Conservation (phyloP, 1,140 invertebrate species). For the Bombus vancouverensis region DNA sequence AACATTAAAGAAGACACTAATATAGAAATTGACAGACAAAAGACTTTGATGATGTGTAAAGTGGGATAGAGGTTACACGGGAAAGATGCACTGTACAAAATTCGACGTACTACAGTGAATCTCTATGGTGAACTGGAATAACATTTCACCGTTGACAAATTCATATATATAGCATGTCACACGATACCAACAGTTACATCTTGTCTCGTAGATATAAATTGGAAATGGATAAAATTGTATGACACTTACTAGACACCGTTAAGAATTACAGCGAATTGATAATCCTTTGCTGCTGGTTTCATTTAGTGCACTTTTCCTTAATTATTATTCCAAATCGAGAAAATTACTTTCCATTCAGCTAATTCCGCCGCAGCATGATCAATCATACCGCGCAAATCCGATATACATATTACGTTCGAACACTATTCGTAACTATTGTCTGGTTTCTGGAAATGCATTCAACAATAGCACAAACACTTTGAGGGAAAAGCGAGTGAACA, state of each 20-base stretch:
- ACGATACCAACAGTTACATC: neutral
- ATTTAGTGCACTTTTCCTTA: constrained; percentile 35
- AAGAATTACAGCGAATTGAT: constrained; percentile 41
- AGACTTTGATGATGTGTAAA: neutral
- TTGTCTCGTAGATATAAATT: neutral
- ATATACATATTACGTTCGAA: neutral
- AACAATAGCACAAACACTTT: constrained; percentile 23
- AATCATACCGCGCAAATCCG: constrained; percentile 46
- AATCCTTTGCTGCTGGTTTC: constrained; percentile 30
- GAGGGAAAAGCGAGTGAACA: neutral
- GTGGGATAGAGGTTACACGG: neutral
- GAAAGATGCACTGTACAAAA: constrained; percentile 14
- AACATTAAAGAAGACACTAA: neutral
- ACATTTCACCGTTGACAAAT: neutral
- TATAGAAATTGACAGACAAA: neutral
- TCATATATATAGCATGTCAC: neutral
- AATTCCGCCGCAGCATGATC: constrained; percentile 53
- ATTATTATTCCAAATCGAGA: constrained; percentile 44
- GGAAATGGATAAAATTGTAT: neutral
- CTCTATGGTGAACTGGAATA: neutral
- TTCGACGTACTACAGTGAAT: constrained; percentile 5
- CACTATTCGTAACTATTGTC: constrained; percentile 27
- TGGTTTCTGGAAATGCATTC: constrained; percentile 26
- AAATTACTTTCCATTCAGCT: constrained; percentile 62
- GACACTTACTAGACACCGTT: constrained; percentile 47